A percentile compares a stretch with the other conserved stretches of the same genome.
Evolutionary conservation across 2,113 vertebrate species (phyloP).

Genomic region (Anarrhichthys ocellatus): DNA sequence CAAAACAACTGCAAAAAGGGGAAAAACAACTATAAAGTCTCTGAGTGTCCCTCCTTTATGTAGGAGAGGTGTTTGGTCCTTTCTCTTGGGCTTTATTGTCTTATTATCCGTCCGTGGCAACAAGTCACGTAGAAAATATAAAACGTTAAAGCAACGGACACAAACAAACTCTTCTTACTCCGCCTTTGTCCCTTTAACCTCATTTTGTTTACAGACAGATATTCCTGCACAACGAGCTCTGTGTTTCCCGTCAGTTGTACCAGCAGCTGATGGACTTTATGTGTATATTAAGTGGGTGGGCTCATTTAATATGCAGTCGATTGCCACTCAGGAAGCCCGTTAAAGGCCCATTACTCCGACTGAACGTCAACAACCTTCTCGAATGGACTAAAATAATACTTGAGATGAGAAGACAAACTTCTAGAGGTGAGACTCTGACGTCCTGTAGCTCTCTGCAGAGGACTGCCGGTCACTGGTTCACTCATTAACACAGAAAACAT

Average conservation of each 20-base stretch:
- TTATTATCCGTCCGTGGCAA: not conserved
- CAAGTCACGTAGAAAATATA: not conserved
- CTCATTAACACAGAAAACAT: constrained; percentile 54
- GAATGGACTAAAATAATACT: not conserved
- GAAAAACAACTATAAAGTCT: too few species aligned
- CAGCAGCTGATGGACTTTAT: constrained; percentile 8
- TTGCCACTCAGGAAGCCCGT: constrained; percentile 9
- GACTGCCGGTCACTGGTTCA: constrained; percentile 20
- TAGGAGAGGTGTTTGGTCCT: not conserved
- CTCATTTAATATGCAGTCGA: constrained; percentile 8
- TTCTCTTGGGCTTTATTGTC: not conserved
- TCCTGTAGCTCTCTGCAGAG: not conserved
- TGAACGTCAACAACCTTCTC: not conserved
- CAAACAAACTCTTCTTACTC: not conserved
- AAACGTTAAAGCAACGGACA: not conserved
- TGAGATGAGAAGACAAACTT: not conserved
- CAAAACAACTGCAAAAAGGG: too few species aligned
- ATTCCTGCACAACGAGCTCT: not conserved
- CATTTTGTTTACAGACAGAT: not conserved
- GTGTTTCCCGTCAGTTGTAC: constrained; percentile 23
- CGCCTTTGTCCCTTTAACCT: not conserved
- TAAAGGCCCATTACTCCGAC: not conserved
- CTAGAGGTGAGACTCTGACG: not conserved
- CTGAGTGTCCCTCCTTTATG: not conserved
- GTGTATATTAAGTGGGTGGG: not conserved